These are phyloP conservation scores for Parnassius smintheus DNA, from an alignment of 2,888 invertebrate species.

Conservation along the genomic window DNA sequence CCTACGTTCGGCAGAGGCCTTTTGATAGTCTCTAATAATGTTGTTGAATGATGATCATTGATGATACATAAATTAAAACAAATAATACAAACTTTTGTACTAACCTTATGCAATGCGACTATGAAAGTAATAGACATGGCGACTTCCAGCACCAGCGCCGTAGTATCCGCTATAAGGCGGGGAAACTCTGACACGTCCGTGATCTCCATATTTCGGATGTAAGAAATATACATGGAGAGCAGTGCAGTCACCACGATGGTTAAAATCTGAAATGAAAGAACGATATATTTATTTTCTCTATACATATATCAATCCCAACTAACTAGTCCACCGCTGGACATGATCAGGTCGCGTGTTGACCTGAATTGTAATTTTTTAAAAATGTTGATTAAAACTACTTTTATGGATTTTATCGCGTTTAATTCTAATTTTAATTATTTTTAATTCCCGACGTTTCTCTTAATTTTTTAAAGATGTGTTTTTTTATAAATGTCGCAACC, in stretches of 20 bases:
- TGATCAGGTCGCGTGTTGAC: too few relatives aligned
- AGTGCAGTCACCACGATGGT: slow-evolving; percentile 57
- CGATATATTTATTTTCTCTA: background rate
- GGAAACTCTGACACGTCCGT: slow-evolving; percentile 55
- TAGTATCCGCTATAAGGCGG: slow-evolving; percentile 59
- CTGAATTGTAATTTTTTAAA: too few relatives aligned
- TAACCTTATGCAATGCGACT: slow-evolving; percentile 64
- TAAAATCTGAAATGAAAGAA: slow-evolving; percentile 52
- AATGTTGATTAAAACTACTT: too few relatives aligned
- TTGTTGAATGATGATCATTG: background rate
- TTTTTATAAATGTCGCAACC: too few relatives aligned
- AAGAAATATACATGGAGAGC: slow-evolving; percentile 62
- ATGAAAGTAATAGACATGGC: slow-evolving; percentile 60
- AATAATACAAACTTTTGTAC: background rate
- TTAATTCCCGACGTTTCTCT: too few relatives aligned
- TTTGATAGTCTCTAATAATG: background rate
- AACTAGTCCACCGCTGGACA: too few relatives aligned
- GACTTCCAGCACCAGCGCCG: slow-evolving; percentile 58
- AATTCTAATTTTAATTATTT: too few relatives aligned
- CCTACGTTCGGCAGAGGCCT: background rate
- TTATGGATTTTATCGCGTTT: too few relatives aligned
- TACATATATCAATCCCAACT: too few relatives aligned
- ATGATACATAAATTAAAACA: too few relatives aligned
- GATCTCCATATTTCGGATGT: slow-evolving; percentile 44
- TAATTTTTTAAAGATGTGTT: too few relatives aligned